phyloP scores from a whole-genome alignment of 2,888 invertebrate genomes.

The Drosophila mayaguana region DNA sequence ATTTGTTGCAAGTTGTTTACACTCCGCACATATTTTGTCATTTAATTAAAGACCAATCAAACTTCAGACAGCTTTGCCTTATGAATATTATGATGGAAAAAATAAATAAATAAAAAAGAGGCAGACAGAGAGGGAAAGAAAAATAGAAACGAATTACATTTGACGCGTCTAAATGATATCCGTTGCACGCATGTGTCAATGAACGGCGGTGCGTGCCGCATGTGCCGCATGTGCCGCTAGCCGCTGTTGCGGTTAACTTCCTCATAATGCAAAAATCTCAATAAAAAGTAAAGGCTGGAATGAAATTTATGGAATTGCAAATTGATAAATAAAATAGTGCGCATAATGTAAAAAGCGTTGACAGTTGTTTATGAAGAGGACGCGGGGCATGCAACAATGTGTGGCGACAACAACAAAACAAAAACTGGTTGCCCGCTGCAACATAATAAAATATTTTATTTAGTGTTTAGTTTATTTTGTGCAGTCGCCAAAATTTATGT shows the following conservation, averaged over 20 bases:
- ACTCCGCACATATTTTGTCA: conserved; percentile 75
- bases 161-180: conserved; percentile 74
- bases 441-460: conserved; percentile 82
- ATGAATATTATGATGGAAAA: conserved; percentile 21
- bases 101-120: too few species aligned
- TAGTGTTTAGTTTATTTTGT: conserved; percentile 76
- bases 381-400: conserved; percentile 66
- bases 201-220: conserved; percentile 37
- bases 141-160: conserved; percentile 22
- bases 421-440: conserved; percentile 65
- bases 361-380: conserved; percentile 68
- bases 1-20: conserved; percentile 57
- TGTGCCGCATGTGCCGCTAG: conserved; percentile 10
- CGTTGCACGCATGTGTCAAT: conserved; percentile 64
- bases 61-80: conserved; percentile 58
- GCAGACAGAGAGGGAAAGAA: not conserved
- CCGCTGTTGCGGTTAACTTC: conserved; percentile 68
- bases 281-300: conserved; percentile 74
- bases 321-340: conserved; percentile 72
- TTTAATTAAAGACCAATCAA: conserved; percentile 77
- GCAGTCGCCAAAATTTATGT: conserved; percentile 65
- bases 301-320: conserved; percentile 79
- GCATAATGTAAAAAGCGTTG: conserved; percentile 62
- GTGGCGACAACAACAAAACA: conserved; percentile 32
- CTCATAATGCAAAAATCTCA: conserved; percentile 71